phyloP scores from a whole-genome alignment of 2,113 vertebrate genomes.

The Ibidorhyncha struthersii region DNA sequence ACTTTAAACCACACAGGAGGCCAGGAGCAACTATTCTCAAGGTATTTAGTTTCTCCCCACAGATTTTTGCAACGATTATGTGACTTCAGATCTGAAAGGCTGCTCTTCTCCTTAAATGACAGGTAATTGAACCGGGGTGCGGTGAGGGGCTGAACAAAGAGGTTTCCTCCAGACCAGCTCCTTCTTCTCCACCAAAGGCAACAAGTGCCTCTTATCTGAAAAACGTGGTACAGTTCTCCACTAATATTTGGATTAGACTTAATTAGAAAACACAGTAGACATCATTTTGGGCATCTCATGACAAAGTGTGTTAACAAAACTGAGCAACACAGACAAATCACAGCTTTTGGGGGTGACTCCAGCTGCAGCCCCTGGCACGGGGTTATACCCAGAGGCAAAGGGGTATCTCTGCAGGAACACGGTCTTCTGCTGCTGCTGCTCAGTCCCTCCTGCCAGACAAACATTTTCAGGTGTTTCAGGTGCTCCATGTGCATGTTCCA shows the following conservation, averaged over 20 bases:
- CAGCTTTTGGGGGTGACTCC: neutral
- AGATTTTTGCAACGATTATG: neutral
- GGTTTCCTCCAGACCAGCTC: neutral
- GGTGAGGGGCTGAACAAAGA: neutral
- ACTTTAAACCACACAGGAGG: neutral
- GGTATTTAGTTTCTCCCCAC: constrained; percentile 57
- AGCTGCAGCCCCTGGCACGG: neutral
- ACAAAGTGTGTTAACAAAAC: neutral
- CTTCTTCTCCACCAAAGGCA: neutral
- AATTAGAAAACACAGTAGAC: neutral
- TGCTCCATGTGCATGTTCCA: accelerated
- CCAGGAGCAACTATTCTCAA: constrained; percentile 24
- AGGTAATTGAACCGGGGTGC: neutral
- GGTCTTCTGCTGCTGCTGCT: neutral
- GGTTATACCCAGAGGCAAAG: no score
- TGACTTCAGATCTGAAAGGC: neutral
- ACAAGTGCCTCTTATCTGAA: neutral
- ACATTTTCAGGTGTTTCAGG: neutral
- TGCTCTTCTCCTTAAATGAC: neutral
- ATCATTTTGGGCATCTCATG: accelerated
- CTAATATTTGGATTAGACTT: neutral
- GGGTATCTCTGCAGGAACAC: neutral
- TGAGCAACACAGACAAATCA: accelerated
- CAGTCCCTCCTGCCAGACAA: neutral
- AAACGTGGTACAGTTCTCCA: neutral